Conservation (phyloP, 2,113 vertebrate species). For the Colistium nudipinnis region DNA sequence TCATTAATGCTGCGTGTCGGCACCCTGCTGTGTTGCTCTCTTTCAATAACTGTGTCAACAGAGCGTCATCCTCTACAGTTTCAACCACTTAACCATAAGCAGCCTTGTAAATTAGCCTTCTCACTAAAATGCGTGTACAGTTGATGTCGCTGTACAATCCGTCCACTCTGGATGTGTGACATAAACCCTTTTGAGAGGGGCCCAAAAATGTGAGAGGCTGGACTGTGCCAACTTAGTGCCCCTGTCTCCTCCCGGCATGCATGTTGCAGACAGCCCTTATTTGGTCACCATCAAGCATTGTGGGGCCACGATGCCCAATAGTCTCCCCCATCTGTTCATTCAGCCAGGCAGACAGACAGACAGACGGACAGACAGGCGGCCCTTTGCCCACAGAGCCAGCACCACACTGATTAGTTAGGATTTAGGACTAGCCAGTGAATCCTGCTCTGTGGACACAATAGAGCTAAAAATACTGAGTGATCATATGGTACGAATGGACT, state of each 20-base stretch:
- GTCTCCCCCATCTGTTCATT: conserved; percentile 57
- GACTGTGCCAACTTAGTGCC: conserved; percentile 72
- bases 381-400: conserved; percentile 52
- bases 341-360: conserved; percentile 54
- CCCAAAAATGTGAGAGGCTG: conserved; percentile 62
- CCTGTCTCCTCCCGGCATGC: conserved; percentile 61
- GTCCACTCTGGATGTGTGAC: conserved; percentile 49
- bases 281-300: conserved; percentile 66
- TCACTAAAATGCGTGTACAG: background rate
- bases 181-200: conserved; percentile 67
- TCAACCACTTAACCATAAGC: conserved; percentile 6
- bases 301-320: conserved; percentile 49
- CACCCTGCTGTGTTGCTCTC: background rate
- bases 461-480: conserved; percentile 65
- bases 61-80: conserved; percentile 14
- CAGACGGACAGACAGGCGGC: conserved; percentile 49
- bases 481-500: conserved; percentile 14
- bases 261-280: conserved; percentile 77
- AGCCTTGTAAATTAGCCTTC: background rate
- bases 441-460: conserved; percentile 41
- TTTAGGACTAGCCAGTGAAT: conserved; percentile 38
- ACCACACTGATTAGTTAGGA: conserved; percentile 48
- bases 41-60: conserved; percentile 9
- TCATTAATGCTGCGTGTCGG: background rate
- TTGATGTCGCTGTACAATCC: background rate